phyloP scores from a whole-genome alignment of 2,888 invertebrate genomes.

The Eurytoma californica region DNA sequence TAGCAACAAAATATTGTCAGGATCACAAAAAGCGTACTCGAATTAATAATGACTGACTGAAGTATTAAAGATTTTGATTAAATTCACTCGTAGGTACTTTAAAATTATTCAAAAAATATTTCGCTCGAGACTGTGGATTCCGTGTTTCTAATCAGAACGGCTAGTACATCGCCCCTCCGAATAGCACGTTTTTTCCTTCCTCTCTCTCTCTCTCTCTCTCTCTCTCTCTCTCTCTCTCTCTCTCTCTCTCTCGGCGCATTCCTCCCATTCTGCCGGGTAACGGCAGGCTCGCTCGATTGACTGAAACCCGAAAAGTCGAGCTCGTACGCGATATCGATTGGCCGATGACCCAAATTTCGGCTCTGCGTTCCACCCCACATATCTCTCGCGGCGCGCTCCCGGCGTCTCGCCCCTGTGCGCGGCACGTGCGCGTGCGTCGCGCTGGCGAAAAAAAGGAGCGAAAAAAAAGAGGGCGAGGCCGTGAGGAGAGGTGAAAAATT shows the following conservation, averaged over 20 bases:
- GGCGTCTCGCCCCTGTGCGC: not conserved
- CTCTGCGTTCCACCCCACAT: conserved; percentile 18
- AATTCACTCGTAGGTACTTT: too few species aligned
- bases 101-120: too few species aligned
- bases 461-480: conserved; percentile 38
- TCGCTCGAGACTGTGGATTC: too few species aligned
- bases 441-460: not conserved
- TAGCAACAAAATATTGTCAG: too few species aligned
- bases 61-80: too few species aligned
- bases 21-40: too few species aligned
- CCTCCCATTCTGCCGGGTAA: not conserved
- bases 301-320: conserved; percentile 28
- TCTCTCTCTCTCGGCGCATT: not conserved
- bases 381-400: not conserved
- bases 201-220: too few species aligned
- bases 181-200: too few species aligned
- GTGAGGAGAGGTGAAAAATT: conserved; percentile 58
- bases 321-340: conserved; percentile 39
- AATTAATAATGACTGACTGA: too few species aligned
- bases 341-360: conserved; percentile 40
- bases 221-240: too few species aligned
- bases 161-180: too few species aligned
- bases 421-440: not conserved
- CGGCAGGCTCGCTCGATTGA: conserved; percentile 2
- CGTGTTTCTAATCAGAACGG: too few species aligned